Evolutionary conservation across 2,797 vertebrate genomes (phyloP).

Genomic region (Phrynocephalus guinanensis): DNA sequence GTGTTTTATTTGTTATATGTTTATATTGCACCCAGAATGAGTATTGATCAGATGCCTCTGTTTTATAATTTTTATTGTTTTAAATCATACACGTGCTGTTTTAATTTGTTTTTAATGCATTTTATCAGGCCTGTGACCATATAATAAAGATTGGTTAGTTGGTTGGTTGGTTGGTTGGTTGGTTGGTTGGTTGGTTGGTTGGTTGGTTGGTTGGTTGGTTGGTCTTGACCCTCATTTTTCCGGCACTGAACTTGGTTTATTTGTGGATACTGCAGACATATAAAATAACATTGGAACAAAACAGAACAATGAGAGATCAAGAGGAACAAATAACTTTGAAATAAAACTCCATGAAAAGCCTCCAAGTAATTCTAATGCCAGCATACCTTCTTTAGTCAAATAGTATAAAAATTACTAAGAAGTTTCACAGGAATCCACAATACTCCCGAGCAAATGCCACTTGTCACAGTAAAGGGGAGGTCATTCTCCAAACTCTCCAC

Average conservation of each 20-base stretch:
- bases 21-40: too few relatives aligned
- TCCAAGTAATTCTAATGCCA: neutral
- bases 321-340: conserved; percentile 13
- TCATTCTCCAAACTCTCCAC: conserved; percentile 14
- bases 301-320: neutral
- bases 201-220: too few relatives aligned
- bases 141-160: too few relatives aligned
- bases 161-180: too few relatives aligned
- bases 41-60: too few relatives aligned
- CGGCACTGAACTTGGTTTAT: neutral
- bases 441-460: rapidly evolving
- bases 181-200: too few relatives aligned
- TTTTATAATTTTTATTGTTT: too few relatives aligned
- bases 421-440: neutral
- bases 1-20: too few relatives aligned
- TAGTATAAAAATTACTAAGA: neutral
- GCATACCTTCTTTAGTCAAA: conserved; percentile 7
- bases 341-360: conserved; percentile 2
- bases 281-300: neutral
- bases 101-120: too few relatives aligned
- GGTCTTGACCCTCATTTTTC: neutral
- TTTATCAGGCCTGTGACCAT: too few relatives aligned
- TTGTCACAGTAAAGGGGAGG: neutral
- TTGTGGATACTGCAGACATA: neutral
- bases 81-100: too few relatives aligned